Conservation (phyloP, 2,888 invertebrate species). For the Beris morrisii region DNA sequence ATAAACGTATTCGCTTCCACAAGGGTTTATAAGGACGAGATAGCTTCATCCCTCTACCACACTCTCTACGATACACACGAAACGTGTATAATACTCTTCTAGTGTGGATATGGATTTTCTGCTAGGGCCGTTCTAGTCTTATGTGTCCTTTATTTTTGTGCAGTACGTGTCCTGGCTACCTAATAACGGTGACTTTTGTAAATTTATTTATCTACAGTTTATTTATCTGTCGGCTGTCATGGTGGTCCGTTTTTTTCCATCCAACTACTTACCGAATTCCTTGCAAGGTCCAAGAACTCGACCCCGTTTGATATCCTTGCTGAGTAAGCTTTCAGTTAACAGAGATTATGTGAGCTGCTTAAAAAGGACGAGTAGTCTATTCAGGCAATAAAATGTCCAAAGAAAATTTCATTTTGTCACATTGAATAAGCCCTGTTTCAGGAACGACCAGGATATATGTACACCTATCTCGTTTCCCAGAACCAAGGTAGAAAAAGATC, state of each 20-base stretch:
- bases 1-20: too few relatives aligned
- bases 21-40: too few relatives aligned
- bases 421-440: constrained; percentile 3
- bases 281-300: background rate
- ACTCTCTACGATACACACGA: too few relatives aligned
- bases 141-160: too few relatives aligned
- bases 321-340: constrained; percentile 25
- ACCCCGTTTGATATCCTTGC: constrained; percentile 17
- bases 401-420: constrained; percentile 21
- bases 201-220: constrained; percentile 18
- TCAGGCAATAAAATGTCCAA: constrained; percentile 21
- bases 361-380: constrained; percentile 17
- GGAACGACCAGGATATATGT: too few relatives aligned
- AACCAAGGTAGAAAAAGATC: too few relatives aligned
- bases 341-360: constrained; percentile 15
- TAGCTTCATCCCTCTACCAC: too few relatives aligned
- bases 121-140: too few relatives aligned
- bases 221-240: constrained; percentile 21
- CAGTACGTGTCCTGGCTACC: background rate
- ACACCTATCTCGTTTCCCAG: too few relatives aligned
- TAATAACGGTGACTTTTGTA: constrained; percentile 8
- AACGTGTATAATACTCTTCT: too few relatives aligned
- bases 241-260: constrained; percentile 7
- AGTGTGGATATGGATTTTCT: too few relatives aligned
- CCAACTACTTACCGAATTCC: background rate